Percentiles rank a stretch among this genome's conserved stretches.
Evolutionary conservation across 2,113 vertebrate species (phyloP).

Genomic region (Actenoides hombroni): DNA sequence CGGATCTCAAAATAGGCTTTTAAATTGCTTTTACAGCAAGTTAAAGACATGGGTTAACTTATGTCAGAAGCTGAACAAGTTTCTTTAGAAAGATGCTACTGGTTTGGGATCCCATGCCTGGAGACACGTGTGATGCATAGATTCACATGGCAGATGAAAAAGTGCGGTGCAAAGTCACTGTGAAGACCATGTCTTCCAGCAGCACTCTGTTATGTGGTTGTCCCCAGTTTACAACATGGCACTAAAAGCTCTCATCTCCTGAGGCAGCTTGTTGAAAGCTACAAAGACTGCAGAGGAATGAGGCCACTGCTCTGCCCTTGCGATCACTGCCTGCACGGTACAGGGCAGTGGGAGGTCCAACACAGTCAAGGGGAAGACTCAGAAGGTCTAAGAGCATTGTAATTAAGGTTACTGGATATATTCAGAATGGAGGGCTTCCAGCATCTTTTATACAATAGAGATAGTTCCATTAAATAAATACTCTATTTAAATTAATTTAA

Average conservation of each 20-base stretch:
- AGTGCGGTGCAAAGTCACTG: rapidly evolving
- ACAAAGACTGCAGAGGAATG: not conserved
- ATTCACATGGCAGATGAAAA: not conserved
- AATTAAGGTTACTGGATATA: not conserved
- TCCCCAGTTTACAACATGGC: rapidly evolving
- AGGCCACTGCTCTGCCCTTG: not conserved
- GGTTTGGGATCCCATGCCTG: not conserved
- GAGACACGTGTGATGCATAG: rapidly evolving
- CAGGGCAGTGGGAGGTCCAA: not conserved
- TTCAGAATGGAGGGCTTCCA: not conserved
- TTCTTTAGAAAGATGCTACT: not conserved
- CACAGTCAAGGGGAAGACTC: not conserved
- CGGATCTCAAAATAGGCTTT: not conserved
- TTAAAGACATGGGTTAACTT: not conserved
- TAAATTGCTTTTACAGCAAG: not conserved
- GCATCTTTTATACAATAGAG: not conserved
- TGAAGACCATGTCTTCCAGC: not conserved
- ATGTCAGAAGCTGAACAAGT: not conserved
- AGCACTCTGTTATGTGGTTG: not conserved
- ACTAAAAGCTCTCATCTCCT: not conserved
- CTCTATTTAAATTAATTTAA: not conserved
- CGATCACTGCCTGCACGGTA: rapidly evolving
- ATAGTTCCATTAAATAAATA: not conserved
- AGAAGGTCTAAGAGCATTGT: not conserved
- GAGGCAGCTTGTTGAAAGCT: not conserved